Percentiles rank a stretch among this genome's conserved stretches.
phyloP scores from a whole-genome alignment of 1,140 invertebrate species.

The Brevipalpus yothersi region DNA sequence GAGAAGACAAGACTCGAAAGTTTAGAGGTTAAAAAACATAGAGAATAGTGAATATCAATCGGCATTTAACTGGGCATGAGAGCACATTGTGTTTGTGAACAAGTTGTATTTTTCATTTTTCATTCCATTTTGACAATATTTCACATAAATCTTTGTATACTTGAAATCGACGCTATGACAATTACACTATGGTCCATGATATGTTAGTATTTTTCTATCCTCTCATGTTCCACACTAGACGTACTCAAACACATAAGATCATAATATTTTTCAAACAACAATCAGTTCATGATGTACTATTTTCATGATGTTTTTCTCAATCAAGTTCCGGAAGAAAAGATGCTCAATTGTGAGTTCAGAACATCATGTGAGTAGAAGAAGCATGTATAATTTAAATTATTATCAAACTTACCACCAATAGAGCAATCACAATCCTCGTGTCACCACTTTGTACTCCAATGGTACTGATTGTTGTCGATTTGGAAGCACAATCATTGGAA shows the following conservation, averaged over 20 bases:
- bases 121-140: too few relatives aligned
- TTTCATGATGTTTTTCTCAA: too few relatives aligned
- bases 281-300: neutral
- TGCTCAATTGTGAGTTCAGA: neutral
- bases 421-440: constrained; percentile 60
- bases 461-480: constrained; percentile 45
- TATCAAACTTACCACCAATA: constrained; percentile 47
- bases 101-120: too few relatives aligned
- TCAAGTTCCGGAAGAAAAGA: neutral
- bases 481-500: constrained; percentile 28
- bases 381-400: neutral
- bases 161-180: too few relatives aligned
- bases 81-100: too few relatives aligned
- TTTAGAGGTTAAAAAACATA: too few relatives aligned
- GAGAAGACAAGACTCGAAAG: too few relatives aligned
- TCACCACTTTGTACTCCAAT: constrained; percentile 66
- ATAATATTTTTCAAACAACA: neutral
- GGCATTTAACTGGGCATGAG: too few relatives aligned
- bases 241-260: neutral
- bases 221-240: neutral
- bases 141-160: too few relatives aligned
- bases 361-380: neutral
- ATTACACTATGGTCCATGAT: too few relatives aligned
- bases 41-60: too few relatives aligned
- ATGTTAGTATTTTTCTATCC: too few relatives aligned